A percentile compares a stretch with the other conserved stretches of the same genome.
Conservation (phyloP, 2,888 invertebrate species). For the Phasia obesa region DNA sequence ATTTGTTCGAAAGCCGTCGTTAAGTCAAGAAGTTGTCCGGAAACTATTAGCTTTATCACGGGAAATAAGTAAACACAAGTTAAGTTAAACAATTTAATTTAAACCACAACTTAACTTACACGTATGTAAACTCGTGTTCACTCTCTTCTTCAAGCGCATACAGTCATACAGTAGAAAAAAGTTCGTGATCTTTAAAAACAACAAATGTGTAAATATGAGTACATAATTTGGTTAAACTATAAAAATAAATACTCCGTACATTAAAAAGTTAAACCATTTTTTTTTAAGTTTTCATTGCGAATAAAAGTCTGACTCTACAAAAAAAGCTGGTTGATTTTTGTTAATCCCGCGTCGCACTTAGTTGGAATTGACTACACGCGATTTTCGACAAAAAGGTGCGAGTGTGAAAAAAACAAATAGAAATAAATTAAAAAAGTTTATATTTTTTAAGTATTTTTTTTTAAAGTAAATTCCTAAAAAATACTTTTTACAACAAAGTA, state of each 20-base stretch:
- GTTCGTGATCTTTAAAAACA: conserved; percentile 44
- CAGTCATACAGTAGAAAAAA: neutral
- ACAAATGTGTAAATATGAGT: neutral
- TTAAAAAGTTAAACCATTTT: conserved; percentile 26
- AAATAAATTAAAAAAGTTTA: neutral
- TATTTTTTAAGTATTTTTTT: too few species aligned
- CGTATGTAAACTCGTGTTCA: too few species aligned
- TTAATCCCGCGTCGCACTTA: conserved; percentile 35
- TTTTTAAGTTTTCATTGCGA: conserved; percentile 26
- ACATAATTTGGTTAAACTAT: conserved; percentile 26
- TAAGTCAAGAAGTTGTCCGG: conserved; percentile 58
- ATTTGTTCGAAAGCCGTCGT: conserved; percentile 66
- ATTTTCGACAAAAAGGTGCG: conserved; percentile 50
- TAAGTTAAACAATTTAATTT: conserved; percentile 10
- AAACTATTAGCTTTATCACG: conserved; percentile 17
- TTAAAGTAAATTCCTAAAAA: neutral
- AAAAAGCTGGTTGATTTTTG: conserved; percentile 17
- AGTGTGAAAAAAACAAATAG: conserved; percentile 31
- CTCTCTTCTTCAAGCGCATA: conserved; percentile 5
- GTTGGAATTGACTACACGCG: conserved; percentile 7
- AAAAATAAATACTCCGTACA: conserved; percentile 25
- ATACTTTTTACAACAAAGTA: conserved; percentile 6
- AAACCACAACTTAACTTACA: conserved; percentile 19
- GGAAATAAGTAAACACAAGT: conserved; percentile 40
- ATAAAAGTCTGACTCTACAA: conserved; percentile 48